Percentiles rank a stretch among this genome's conserved stretches.
Conservation (phyloP, 1,140 invertebrate species). For the Dryas iulia region DNA sequence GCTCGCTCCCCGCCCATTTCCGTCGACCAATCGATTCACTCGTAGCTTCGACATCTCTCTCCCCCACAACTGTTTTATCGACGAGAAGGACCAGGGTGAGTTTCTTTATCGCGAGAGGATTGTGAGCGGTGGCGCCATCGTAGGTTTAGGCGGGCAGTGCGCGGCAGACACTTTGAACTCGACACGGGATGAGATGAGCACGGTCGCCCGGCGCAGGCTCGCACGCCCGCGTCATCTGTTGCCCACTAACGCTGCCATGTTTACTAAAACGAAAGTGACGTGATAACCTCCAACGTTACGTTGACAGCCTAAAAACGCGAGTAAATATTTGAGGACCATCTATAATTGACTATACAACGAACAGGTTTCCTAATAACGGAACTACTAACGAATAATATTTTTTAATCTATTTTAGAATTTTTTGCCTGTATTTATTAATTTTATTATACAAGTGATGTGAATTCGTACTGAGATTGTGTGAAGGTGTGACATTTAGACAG, state of each 20-base stretch:
- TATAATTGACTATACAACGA: constrained; percentile 61
- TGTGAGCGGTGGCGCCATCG: constrained; percentile 72
- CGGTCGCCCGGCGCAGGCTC: constrained; percentile 64
- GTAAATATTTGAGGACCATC: constrained; percentile 42
- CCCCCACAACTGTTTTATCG: constrained; percentile 63
- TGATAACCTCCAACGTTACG: constrained; percentile 71
- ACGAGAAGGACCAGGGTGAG: constrained; percentile 70
- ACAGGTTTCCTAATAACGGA: constrained; percentile 32
- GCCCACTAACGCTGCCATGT: constrained; percentile 71
- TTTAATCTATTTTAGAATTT: constrained; percentile 19
- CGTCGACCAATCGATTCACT: constrained; percentile 68
- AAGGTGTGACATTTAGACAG: constrained; percentile 12
- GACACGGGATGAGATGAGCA: constrained; percentile 66
- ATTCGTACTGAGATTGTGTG: constrained; percentile 13
- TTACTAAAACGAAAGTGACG: constrained; percentile 75
- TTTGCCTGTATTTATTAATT: constrained; percentile 12
- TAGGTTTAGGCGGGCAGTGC: constrained; percentile 36
- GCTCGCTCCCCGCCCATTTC: constrained; percentile 70
- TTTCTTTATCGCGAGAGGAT: constrained; percentile 52
- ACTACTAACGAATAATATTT: constrained; percentile 22
- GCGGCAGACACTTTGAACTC: constrained; percentile 48
- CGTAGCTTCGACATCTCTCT: constrained; percentile 56
- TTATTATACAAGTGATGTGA: constrained; percentile 22
- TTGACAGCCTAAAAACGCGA: constrained; percentile 45
- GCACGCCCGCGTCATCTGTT: constrained; percentile 76